Percentiles rank a stretch among this genome's conserved stretches.
Evolutionary conservation across 2,113 vertebrate species (phyloP).

Genomic region (Toxotes chatareus): DNA sequence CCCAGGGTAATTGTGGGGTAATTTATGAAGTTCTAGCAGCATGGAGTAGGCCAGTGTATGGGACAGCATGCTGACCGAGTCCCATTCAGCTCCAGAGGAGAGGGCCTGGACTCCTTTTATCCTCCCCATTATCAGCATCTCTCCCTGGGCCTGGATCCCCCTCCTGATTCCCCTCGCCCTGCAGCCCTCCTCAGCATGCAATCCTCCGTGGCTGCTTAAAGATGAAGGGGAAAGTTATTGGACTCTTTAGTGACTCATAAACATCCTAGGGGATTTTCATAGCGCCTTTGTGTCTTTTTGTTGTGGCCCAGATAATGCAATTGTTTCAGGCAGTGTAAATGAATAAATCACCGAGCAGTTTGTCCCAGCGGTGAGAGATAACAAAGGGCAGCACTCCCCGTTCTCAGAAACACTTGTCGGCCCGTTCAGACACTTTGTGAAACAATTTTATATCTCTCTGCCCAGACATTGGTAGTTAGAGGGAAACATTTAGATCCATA

Average conservation of each 20-base stretch:
- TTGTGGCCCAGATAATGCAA: conserved; percentile 77
- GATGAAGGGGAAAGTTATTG: conserved; percentile 87
- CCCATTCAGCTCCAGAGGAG: conserved; percentile 77
- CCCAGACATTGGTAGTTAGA: conserved; percentile 13
- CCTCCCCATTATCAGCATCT: conserved; percentile 74
- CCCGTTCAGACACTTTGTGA: conserved; percentile 58
- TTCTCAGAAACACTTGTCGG: conserved; percentile 75
- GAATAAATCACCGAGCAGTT: conserved; percentile 82
- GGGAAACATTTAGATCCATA: conserved; percentile 23
- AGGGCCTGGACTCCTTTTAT: conserved; percentile 76
- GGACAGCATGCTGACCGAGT: conserved; percentile 83
- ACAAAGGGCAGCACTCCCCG: conserved; percentile 70
- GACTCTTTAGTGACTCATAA: conserved; percentile 87
- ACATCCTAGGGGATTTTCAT: conserved; percentile 82
- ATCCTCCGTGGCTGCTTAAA: conserved; percentile 70
- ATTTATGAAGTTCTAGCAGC: conserved; percentile 86
- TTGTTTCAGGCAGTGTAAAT: conserved; percentile 82
- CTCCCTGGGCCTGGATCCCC: conserved; percentile 55
- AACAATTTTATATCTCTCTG: conserved; percentile 74
- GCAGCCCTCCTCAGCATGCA: conserved; percentile 71
- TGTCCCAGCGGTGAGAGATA: conserved; percentile 51
- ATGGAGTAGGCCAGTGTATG: conserved; percentile 82
- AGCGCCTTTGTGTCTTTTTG: conserved; percentile 80
- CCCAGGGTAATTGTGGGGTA: conserved; percentile 82
- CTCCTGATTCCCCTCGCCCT: conserved; percentile 59